Evolutionary conservation across 2,888 invertebrate genomes (phyloP).

Genomic region (Zygogramma bicolorata): DNA sequence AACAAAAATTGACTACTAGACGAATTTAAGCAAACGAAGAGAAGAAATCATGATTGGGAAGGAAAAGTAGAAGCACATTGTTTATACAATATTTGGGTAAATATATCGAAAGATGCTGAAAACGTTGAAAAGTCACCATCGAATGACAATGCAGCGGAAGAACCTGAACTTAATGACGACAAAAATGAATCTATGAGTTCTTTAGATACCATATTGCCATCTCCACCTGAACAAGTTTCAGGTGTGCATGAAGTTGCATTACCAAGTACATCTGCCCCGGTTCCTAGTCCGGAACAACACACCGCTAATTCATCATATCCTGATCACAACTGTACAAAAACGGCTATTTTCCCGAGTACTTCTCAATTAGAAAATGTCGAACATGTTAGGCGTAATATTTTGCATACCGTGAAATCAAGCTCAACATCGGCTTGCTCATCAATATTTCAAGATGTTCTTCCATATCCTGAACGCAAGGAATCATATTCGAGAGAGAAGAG

Average conservation of each 20-base stretch:
- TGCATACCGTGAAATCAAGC: neutral
- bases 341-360: slow-evolving; percentile 9
- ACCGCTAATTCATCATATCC: too few relatives aligned
- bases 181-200: slow-evolving; percentile 7
- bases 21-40: slow-evolving; percentile 23
- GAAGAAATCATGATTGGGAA: slow-evolving; percentile 30
- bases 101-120: slow-evolving; percentile 14
- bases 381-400: slow-evolving; percentile 15
- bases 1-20: slow-evolving; percentile 22
- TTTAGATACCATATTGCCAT: too few relatives aligned
- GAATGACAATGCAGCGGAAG: neutral
- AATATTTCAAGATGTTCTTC: slow-evolving; percentile 14
- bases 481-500: slow-evolving; percentile 6
- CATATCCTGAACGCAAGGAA: slow-evolving; percentile 17
- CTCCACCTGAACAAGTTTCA: too few relatives aligned
- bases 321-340: neutral
- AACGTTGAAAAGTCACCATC: slow-evolving; percentile 10
- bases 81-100: slow-evolving; percentile 24
- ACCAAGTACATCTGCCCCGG: too few relatives aligned
- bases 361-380: slow-evolving; percentile 9
- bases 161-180: neutral
- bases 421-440: slow-evolving; percentile 2
- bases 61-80: slow-evolving; percentile 18
- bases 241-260: too few relatives aligned
- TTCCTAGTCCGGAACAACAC: too few relatives aligned